Evolutionary conservation across 2,113 vertebrate genomes (phyloP).

Genomic region (Panthera leo): DNA sequence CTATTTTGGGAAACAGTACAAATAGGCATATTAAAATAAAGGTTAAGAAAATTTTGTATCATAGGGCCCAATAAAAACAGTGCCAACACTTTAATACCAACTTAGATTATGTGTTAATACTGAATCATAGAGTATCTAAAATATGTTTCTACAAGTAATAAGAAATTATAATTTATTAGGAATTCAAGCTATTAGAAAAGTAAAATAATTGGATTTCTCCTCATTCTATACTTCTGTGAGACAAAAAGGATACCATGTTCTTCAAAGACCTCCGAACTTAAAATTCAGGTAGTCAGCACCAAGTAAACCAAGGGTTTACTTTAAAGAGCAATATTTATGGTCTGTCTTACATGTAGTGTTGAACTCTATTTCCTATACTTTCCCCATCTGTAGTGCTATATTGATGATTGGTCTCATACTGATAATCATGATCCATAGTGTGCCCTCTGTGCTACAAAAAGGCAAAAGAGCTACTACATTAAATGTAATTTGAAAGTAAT

Average conservation of each 20-base stretch:
- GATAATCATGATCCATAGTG: background rate
- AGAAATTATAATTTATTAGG: constrained; percentile 14
- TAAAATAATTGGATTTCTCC: constrained; percentile 17
- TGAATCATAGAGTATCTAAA: constrained; percentile 2
- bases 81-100: background rate
- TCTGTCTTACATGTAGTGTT: background rate
- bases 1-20: constrained; percentile 4
- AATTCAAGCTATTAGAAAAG: constrained; percentile 26
- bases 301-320: background rate
- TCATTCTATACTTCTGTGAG: background rate
- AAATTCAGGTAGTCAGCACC: background rate
- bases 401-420: background rate
- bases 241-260: background rate
- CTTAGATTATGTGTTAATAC: constrained; percentile 19
- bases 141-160: constrained; percentile 1
- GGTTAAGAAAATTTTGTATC: background rate
- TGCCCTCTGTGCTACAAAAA: background rate
- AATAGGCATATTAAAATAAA: constrained; percentile 2
- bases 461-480: background rate
- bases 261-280: constrained; percentile 2
- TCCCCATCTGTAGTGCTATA: background rate
- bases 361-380: background rate
- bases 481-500: background rate
- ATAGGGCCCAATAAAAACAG: constrained; percentile 8
- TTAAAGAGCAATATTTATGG: background rate